Evolutionary conservation across 2,113 vertebrate species (phyloP), one percentile per base, ranked within the genome.

Genomic region (Nansenia antarctica): DNA sequence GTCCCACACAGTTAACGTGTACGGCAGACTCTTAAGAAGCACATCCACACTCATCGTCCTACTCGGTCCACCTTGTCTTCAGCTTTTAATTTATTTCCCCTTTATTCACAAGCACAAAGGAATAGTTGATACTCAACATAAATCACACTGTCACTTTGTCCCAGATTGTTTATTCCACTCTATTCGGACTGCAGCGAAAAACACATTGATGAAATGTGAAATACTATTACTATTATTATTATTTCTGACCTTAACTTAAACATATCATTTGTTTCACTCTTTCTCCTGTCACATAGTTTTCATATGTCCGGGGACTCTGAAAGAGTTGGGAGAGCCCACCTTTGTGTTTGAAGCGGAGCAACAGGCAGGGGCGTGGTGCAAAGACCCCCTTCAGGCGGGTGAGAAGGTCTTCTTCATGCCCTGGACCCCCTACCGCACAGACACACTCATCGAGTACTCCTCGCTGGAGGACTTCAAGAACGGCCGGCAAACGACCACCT

Each of bases 331-430:
- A 90, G 95, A 94, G n/a, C 92, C 97, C 54, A 94, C 96, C 27
- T 96, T 95, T 90, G 89, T 96, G 73, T 98, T 94, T 77, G 97
- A 99, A 92, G 96, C 96, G 5, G 98, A 98, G 77, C 97, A 99
- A 90, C 98, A 98, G 80, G 95, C 97, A 20, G 98, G 98, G 73
- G 95, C 98, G 20, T 99, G 98, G 98, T 99, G 97, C 90, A 96
- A 97, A 90, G 98, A 99, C 86, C 97, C 98, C 9, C 94, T 99
- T 60, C 98, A 99, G 87, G 95, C 97, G 24, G 96, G 94, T 68
- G 97, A 99, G 91, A 99, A 98, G 91, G 96, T 99, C 83, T 99
- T 98, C 92, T 98, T 98, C 90, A 98, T 99, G 97, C 97, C 98
- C 12, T 99, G 98, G 98, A 98, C 97, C 30, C 97, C 98, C 0